Conservation (phyloP, 2,888 invertebrate species). For the Calameuta pallipes region DNA sequence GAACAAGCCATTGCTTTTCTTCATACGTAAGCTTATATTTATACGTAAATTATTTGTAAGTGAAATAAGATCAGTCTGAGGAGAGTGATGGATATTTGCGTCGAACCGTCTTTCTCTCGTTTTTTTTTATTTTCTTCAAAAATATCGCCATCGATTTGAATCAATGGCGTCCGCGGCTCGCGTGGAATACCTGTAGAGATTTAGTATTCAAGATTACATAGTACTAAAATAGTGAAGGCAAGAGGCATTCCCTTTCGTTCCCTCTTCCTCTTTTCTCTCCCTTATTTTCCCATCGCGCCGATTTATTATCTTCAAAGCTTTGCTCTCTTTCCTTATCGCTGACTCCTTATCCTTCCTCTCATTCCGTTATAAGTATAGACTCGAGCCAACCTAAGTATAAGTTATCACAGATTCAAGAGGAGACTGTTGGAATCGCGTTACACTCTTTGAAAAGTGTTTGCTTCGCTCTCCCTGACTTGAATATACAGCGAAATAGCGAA, state of each 20-base stretch:
- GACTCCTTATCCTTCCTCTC: neutral
- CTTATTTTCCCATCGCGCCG: neutral
- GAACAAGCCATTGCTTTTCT: slow-evolving; percentile 33
- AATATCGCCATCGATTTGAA: neutral
- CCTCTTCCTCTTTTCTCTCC: neutral
- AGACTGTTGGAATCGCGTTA: neutral
- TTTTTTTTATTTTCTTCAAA: neutral
- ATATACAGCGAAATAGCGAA: neutral
- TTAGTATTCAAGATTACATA: neutral
- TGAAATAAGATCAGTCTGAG: slow-evolving; percentile 19
- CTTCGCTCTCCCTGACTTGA: neutral
- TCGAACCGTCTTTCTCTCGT: neutral
- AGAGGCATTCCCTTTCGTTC: neutral
- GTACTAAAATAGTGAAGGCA: neutral
- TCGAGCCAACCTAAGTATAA: neutral
- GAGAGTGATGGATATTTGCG: neutral
- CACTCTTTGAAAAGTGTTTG: neutral
- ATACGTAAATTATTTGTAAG: neutral
- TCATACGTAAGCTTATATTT: slow-evolving; percentile 11
- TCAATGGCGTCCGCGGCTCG: neutral
- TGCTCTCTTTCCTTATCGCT: neutral
- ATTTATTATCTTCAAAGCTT: neutral
- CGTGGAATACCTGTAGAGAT: neutral
- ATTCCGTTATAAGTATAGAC: neutral
- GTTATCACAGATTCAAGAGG: neutral